Conservation (phyloP, 1,140 invertebrate species). For the Limonius californicus region DNA sequence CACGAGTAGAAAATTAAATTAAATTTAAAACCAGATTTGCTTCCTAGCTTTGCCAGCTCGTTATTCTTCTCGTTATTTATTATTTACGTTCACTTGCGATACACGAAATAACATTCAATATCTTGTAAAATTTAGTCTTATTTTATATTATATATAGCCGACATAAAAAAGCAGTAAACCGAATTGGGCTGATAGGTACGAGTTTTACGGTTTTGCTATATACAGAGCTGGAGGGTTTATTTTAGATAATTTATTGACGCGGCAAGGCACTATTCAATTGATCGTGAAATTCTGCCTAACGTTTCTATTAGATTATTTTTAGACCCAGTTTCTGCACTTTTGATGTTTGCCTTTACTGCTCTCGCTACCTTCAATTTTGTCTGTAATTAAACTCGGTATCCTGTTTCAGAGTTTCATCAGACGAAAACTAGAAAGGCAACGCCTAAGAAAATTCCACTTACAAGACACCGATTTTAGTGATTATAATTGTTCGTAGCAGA, state of each 20-base stretch:
- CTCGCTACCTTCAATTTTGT: no score
- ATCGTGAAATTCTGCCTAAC: neutral
- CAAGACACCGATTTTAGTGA: no score
- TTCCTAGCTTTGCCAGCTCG: no score
- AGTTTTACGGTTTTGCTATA: constrained; percentile 15
- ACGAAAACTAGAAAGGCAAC: no score
- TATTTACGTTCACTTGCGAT: neutral
- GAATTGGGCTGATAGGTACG: constrained; percentile 10
- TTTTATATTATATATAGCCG: constrained; percentile 12
- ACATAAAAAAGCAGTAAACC: constrained; percentile 14
- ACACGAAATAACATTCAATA: neutral
- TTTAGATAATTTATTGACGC: constrained; percentile 14
- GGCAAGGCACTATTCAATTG: neutral
- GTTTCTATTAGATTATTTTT: constrained; percentile 7
- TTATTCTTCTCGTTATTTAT: neutral
- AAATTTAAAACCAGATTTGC: no score
- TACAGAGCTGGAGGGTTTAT: constrained; percentile 1
- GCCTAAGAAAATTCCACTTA: no score
- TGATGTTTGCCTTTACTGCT: no score
- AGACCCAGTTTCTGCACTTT: neutral
- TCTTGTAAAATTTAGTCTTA: constrained; percentile 10
- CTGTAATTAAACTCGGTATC: no score
- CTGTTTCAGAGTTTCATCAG: no score
- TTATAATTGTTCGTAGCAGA: no score
- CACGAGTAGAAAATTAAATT: no score